Conservation (phyloP, 2,888 invertebrate species). For the Cephus nigrinus region DNA sequence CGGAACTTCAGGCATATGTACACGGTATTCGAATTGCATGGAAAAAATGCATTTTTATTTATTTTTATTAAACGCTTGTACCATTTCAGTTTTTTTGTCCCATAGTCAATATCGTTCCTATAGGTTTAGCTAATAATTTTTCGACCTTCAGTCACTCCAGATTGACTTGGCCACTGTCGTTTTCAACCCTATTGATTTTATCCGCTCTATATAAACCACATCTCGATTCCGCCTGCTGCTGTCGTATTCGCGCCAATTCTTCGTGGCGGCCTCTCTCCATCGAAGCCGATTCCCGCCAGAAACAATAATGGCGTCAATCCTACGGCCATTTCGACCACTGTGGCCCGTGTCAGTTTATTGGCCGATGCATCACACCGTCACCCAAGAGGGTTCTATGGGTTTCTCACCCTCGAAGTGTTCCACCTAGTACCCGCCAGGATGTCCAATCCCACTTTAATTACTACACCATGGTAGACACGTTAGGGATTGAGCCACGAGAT, state of each 20-base stretch:
- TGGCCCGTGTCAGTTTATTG: slow-evolving; percentile 61
- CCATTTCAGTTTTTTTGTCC: not conserved
- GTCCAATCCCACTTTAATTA: slow-evolving; percentile 45
- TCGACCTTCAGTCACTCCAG: not conserved
- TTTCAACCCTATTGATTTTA: not conserved
- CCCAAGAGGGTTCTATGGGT: slow-evolving; percentile 36
- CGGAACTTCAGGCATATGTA: not conserved
- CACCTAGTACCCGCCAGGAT: not conserved
- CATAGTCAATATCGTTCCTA: not conserved
- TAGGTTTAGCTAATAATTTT: not conserved
- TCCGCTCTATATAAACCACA: not conserved
- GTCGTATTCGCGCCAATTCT: not conserved
- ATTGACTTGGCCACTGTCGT: not conserved
- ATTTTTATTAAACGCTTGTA: not conserved
- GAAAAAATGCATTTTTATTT: not conserved
- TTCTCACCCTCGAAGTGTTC: slow-evolving; percentile 17
- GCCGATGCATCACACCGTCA: slow-evolving; percentile 58
- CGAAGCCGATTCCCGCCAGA: slow-evolving; percentile 39
- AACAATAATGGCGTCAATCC: slow-evolving; percentile 61
- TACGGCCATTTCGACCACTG: slow-evolving; percentile 58
- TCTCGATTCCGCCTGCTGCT: not conserved
- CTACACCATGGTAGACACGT: slow-evolving; percentile 26
- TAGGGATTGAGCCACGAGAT: slow-evolving; percentile 32
- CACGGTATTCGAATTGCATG: not conserved
- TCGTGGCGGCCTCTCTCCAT: slow-evolving; percentile 10